Conservation (phyloP, 2,113 vertebrate genomes). For the Leptobrachium ailaonicum region DNA sequence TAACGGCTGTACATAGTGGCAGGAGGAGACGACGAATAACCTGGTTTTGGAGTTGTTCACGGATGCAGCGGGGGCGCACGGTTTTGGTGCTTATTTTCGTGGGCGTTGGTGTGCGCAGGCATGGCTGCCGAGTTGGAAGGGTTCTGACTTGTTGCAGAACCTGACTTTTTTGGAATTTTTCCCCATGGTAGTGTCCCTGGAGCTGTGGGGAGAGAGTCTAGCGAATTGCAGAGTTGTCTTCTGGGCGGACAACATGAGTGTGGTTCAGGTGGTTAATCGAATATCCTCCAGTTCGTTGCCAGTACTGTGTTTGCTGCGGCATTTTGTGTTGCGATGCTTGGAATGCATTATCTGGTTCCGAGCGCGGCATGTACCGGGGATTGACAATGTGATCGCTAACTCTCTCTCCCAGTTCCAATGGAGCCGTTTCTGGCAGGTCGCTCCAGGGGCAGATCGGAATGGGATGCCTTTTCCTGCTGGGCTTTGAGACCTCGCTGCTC, state of each 20-base stretch:
- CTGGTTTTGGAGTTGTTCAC: background rate
- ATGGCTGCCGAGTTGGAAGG: background rate
- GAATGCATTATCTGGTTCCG: background rate
- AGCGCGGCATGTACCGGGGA: background rate
- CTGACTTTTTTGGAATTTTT: background rate
- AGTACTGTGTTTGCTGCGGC: background rate
- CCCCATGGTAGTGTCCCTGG: background rate
- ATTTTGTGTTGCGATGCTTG: background rate
- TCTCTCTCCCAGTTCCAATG: background rate
- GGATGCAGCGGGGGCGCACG: background rate
- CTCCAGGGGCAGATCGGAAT: background rate
- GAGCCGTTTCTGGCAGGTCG: background rate
- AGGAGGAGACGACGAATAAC: background rate
- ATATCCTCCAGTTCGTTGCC: background rate
- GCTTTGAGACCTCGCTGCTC: background rate
- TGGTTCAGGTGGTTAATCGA: background rate
- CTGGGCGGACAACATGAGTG: background rate
- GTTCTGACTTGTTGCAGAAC: background rate
- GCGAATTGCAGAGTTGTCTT: background rate
- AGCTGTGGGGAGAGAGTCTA: background rate
- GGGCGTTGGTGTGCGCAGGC: background rate
- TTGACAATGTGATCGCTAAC: background rate
- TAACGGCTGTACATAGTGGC: background rate
- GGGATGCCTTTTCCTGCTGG: background rate
- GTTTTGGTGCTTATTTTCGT: background rate